A percentile compares a stretch with the other conserved stretches of the same genome.
Evolutionary conservation across 2,797 vertebrate genomes (phyloP).

Genomic region (Micromesistius poutassou): DNA sequence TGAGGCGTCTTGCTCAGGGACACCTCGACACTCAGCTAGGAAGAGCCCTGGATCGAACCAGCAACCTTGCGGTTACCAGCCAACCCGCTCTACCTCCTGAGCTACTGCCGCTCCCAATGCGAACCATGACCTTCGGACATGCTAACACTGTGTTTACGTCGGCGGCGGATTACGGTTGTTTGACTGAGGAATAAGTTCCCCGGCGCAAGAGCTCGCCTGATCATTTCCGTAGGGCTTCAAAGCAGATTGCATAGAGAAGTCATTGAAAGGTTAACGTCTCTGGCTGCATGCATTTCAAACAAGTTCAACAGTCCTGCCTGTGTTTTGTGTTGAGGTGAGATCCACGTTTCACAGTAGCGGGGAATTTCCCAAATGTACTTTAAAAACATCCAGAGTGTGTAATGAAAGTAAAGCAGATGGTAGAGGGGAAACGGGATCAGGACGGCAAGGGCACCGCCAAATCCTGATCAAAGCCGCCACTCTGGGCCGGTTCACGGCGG

Average conservation of each 20-base stretch:
- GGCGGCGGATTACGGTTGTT: slow-evolving; percentile 30
- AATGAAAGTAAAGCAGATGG: slow-evolving; percentile 59
- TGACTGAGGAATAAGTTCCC: slow-evolving; percentile 17
- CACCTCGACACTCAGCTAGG: too few species aligned
- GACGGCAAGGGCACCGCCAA: slow-evolving; percentile 45
- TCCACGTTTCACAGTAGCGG: slow-evolving; percentile 22
- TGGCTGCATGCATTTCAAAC: not conserved
- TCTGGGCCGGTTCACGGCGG: slow-evolving; percentile 63
- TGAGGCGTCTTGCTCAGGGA: too few species aligned
- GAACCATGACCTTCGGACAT: slow-evolving; percentile 39
- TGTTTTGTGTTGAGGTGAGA: not conserved
- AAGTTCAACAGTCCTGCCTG: not conserved
- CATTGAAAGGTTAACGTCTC: not conserved
- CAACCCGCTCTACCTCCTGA: too few species aligned
- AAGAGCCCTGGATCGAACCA: too few species aligned
- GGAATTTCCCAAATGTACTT: slow-evolving; percentile 33
- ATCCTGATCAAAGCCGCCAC: slow-evolving; percentile 65
- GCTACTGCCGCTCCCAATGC: slow-evolving; percentile 30
- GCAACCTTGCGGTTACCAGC: too few species aligned
- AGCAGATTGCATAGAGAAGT: not conserved
- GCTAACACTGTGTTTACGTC: slow-evolving; percentile 31
- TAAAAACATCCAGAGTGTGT: slow-evolving; percentile 30
- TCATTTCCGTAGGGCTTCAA: not conserved
- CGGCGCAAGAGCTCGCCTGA: slow-evolving; percentile 8
- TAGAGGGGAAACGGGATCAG: slow-evolving; percentile 37